Evolutionary conservation across 2,113 vertebrate genomes (phyloP).

Genomic region (Otis tarda): DNA sequence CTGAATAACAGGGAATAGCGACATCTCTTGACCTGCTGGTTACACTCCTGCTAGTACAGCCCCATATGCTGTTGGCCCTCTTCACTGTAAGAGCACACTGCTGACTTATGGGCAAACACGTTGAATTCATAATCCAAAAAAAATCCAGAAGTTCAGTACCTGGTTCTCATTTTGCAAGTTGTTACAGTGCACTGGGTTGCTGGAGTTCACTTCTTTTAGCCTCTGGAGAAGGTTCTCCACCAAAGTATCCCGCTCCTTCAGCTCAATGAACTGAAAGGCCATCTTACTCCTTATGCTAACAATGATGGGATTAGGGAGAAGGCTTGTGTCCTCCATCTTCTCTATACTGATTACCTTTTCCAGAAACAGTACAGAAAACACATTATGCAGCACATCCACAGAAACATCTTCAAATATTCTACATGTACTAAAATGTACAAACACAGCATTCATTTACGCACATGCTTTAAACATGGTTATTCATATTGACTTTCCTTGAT

Average conservation of each 20-base stretch:
- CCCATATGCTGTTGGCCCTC: neutral
- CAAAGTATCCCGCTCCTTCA: constrained; percentile 83
- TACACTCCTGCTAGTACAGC: neutral
- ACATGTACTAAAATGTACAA: neutral
- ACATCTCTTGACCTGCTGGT: neutral
- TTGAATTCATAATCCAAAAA: neutral
- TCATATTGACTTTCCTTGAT: neutral
- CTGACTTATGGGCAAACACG: neutral
- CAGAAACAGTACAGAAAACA: neutral
- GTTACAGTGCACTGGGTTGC: constrained; percentile 41
- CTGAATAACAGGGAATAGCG: neutral
- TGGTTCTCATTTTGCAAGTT: constrained; percentile 42
- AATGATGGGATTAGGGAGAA: constrained; percentile 90
- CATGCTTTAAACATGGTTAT: neutral
- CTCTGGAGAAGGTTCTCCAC: constrained; percentile 81
- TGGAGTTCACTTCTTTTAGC: constrained; percentile 74
- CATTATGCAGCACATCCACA: neutral
- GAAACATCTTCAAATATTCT: neutral
- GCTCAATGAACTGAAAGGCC: constrained; percentile 95
- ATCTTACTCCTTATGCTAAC: constrained; percentile 88
- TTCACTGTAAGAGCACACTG: neutral
- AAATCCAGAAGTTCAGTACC: constrained; percentile 40
- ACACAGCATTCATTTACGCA: neutral
- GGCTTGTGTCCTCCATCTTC: constrained; percentile 91
- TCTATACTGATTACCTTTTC: constrained; percentile 90